phyloP scores from a whole-genome alignment of 2,888 invertebrate species.

The Busseola fusca region DNA sequence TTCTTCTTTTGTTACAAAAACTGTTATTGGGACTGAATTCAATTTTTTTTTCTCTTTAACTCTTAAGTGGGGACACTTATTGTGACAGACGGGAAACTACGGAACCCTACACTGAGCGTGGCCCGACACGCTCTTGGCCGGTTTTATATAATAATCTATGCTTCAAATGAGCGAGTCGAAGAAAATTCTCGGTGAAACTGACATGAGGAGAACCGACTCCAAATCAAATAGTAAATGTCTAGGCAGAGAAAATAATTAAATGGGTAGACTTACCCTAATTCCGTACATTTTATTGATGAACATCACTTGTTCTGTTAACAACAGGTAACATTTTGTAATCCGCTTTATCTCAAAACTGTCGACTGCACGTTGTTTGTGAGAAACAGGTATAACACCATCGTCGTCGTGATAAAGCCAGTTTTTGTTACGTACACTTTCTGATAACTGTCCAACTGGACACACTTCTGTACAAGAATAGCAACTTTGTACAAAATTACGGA shows the following conservation, averaged over 20 bases:
- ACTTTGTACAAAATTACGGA: conserved; percentile 69
- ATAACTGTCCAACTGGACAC: conserved; percentile 47
- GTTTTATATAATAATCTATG: neutral
- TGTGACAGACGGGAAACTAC: no score
- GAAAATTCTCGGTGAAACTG: neutral
- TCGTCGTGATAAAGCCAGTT: conserved; percentile 68
- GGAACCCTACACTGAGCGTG: no score
- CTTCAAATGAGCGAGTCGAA: neutral
- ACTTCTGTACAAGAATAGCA: conserved; percentile 61
- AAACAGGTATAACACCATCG: conserved; percentile 16
- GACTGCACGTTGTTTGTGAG: conserved; percentile 33
- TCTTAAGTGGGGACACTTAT: no score
- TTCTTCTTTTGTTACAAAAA: no score
- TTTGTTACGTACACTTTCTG: conserved; percentile 65
- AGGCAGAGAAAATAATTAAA: neutral
- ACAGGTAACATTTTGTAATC: conserved; percentile 75
- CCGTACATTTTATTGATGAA: conserved; percentile 81
- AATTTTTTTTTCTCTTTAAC: no score
- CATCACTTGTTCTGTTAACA: conserved; percentile 76
- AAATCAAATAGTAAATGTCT: neutral
- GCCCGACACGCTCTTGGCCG: no score
- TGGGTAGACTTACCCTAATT: conserved; percentile 73
- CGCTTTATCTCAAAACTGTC: conserved; percentile 65
- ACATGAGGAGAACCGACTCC: neutral
- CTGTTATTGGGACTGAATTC: no score